Evolutionary conservation across 2,888 invertebrate genomes (phyloP).

Genomic region (Meloe dianella): DNA sequence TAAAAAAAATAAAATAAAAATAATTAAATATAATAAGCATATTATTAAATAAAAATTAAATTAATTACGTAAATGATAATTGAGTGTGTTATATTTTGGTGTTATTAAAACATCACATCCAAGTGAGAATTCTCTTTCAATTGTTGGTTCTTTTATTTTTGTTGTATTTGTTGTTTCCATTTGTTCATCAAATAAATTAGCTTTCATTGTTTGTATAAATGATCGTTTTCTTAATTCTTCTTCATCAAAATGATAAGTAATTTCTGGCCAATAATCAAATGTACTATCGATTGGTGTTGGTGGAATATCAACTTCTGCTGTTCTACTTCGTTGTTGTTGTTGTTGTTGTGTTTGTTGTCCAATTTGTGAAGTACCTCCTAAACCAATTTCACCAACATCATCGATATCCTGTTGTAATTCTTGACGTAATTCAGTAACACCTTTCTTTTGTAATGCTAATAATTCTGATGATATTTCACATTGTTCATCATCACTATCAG

Average conservation of each 20-base stretch:
- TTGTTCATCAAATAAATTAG: not conserved
- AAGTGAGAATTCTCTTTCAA: not conserved
- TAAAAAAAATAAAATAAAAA: not conserved
- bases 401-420: conserved; percentile 8
- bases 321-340: not conserved
- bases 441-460: conserved; percentile 6
- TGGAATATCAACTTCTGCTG: not conserved
- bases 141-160: not conserved
- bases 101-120: conserved; percentile 14
- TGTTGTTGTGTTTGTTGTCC: not conserved
- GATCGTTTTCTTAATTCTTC: conserved; percentile 1
- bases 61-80: conserved; percentile 19
- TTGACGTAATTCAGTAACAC: conserved; percentile 13
- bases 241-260: conserved; percentile 15
- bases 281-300: not conserved
- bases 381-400: conserved; percentile 4
- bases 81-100: conserved; percentile 16
- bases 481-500: conserved; percentile 84
- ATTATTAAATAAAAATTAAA: not conserved
- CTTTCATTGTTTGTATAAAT: not conserved
- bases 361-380: not conserved
- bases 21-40: too few species aligned
- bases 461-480: conserved; percentile 16
- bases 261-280: not conserved
- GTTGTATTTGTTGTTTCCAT: not conserved